These are phyloP conservation scores for Albula glossodonta DNA, from an alignment of 2,113 vertebrate genomes.

Conservation along the genomic window DNA sequence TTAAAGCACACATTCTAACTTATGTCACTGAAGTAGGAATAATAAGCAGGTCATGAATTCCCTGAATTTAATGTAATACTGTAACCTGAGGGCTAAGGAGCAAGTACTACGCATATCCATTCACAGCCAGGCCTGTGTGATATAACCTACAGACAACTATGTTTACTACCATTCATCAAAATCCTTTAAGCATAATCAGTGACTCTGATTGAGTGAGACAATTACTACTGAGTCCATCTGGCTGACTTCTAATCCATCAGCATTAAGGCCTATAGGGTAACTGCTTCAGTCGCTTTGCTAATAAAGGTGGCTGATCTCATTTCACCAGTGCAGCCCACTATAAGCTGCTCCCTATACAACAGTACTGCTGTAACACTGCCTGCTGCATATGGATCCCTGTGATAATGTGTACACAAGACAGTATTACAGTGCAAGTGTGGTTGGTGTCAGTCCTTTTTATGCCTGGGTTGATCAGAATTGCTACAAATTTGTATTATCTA, in stretches of 20 bases:
- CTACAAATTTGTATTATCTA: neutral
- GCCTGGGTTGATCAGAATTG: neutral
- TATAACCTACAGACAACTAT: neutral
- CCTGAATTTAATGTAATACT: neutral
- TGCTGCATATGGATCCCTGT: neutral
- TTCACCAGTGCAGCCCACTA: neutral
- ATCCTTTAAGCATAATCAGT: conserved; percentile 8
- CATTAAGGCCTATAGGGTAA: neutral
- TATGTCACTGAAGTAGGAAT: neutral
- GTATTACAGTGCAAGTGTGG: neutral
- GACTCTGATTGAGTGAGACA: conserved; percentile 13
- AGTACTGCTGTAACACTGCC: neutral
- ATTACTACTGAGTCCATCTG: neutral
- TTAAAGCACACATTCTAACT: neutral
- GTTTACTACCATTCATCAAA: conserved; percentile 1
- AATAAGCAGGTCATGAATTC: neutral
- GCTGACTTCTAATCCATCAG: conserved; percentile 2
- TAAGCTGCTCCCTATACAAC: neutral
- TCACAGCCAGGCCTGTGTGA: neutral
- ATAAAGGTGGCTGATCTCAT: neutral
- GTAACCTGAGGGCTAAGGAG: neutral
- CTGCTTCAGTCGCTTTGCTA: neutral
- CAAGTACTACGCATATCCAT: neutral
- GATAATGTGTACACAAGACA: neutral
- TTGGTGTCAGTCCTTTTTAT: neutral